phyloP scores from a whole-genome alignment of 2,888 invertebrate species.

The Phaedon cochleariae region DNA sequence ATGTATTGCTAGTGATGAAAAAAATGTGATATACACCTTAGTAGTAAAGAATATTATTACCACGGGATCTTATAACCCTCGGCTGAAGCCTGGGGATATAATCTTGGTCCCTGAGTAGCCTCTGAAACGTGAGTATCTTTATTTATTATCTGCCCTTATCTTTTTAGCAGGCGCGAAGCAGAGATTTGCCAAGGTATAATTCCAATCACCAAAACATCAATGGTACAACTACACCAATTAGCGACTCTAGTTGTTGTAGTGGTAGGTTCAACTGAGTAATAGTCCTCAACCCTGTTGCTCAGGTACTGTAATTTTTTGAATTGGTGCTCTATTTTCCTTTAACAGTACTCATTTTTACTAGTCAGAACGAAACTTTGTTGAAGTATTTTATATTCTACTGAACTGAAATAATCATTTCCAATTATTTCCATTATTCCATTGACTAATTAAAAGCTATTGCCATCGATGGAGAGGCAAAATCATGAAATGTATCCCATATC shows the following conservation, averaged over 20 bases:
- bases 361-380: neutral
- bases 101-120: too few relatives aligned
- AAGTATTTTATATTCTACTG: neutral
- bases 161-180: conserved; percentile 81
- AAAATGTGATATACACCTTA: too few relatives aligned
- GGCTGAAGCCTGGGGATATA: too few relatives aligned
- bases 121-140: too few relatives aligned
- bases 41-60: too few relatives aligned
- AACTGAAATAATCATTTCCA: neutral
- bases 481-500: too few relatives aligned
- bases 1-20: too few relatives aligned
- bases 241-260: conserved; percentile 73
- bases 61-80: too few relatives aligned
- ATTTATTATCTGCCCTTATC: conserved; percentile 3
- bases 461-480: too few relatives aligned
- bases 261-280: conserved; percentile 43
- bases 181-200: conserved; percentile 81
- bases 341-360: neutral
- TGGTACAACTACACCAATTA: conserved; percentile 75
- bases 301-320: neutral
- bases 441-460: too few relatives aligned
- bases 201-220: conserved; percentile 75
- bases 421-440: too few relatives aligned
- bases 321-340: neutral
- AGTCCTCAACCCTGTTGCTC: neutral